Conservation (phyloP, 2,888 invertebrate genomes). For the Habroteleia sp. region DNA sequence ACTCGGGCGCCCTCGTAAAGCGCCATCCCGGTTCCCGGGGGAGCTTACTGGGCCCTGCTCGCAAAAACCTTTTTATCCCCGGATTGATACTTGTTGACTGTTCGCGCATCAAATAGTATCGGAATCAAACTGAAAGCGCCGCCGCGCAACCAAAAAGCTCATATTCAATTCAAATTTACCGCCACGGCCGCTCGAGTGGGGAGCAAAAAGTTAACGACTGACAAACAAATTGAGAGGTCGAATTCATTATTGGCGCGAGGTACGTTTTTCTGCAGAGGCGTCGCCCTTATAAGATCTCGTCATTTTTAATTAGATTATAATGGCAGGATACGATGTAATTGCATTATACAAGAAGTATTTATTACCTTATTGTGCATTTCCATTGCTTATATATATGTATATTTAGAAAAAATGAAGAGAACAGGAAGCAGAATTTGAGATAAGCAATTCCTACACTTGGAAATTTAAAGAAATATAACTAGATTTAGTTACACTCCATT, state of each 20-base stretch:
- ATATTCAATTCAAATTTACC: slow-evolving; percentile 57
- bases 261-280: slow-evolving; percentile 13
- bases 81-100: slow-evolving; percentile 37
- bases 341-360: too few species aligned
- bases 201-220: slow-evolving; percentile 44
- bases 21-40: slow-evolving; percentile 33
- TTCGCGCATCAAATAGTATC: slow-evolving; percentile 30
- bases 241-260: slow-evolving; percentile 28
- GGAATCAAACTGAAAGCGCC: slow-evolving; percentile 8
- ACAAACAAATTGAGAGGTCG: slow-evolving; percentile 47
- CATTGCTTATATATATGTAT: too few species aligned
- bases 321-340: too few species aligned
- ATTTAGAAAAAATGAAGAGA: too few species aligned
- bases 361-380: too few species aligned
- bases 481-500: too few species aligned
- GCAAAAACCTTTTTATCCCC: slow-evolving; percentile 36
- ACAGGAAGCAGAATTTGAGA: too few species aligned
- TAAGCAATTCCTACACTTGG: too few species aligned
- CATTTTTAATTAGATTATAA: slow-evolving; percentile 18
- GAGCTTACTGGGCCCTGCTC: slow-evolving; percentile 23
- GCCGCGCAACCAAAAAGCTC: slow-evolving; percentile 36
- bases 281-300: not conserved
- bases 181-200: slow-evolving; percentile 11
- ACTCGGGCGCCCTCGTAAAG: slow-evolving; percentile 50
- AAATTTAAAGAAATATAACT: too few species aligned